phyloP scores from a whole-genome alignment of 1,140 invertebrate genomes.

The Drosophila ambigua region DNA sequence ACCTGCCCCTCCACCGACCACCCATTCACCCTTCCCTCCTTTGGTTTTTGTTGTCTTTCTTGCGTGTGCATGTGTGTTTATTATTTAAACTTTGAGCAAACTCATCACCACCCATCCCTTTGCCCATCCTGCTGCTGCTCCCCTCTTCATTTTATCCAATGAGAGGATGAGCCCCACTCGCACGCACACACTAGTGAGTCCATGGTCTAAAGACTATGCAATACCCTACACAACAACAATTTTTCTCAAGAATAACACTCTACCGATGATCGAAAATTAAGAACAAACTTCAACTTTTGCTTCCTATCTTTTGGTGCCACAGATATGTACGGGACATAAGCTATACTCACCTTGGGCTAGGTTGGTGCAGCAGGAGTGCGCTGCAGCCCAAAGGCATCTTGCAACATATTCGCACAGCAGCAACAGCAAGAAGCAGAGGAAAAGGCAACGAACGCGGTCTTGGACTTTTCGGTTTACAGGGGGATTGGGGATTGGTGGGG shows the following conservation, averaged over 20 bases:
- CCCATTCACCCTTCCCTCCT: conserved; percentile 10
- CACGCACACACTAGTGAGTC: conserved; percentile 59
- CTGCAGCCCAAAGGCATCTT: conserved; percentile 57
- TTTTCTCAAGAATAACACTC: too few species aligned
- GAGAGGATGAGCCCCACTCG: conserved; percentile 24
- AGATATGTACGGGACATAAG: too few species aligned
- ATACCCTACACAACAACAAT: too few species aligned
- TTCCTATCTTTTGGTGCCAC: too few species aligned
- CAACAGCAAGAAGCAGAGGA: conserved; percentile 40
- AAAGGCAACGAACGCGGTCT: conserved; percentile 37
- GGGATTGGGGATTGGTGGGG: too few species aligned
- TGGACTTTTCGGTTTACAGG: conserved; percentile 24
- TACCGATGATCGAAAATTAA: too few species aligned
- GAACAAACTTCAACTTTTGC: too few species aligned
- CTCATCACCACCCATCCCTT: conserved; percentile 7
- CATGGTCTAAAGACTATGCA: not conserved
- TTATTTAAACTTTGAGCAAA: conserved; percentile 65
- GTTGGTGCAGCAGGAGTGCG: conserved; percentile 61
- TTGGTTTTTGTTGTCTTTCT: too few species aligned
- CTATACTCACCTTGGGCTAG: conserved; percentile 71
- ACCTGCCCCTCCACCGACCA: not conserved
- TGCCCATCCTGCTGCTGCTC: conserved; percentile 4
- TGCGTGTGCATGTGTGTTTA: conserved; percentile 8
- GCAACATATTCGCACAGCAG: conserved; percentile 19
- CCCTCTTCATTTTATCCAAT: too few species aligned